Evolutionary conservation across 2,797 vertebrate genomes (phyloP), one percentile per base, ranked within the genome.

Genomic region (Gadopsis marmoratus): DNA sequence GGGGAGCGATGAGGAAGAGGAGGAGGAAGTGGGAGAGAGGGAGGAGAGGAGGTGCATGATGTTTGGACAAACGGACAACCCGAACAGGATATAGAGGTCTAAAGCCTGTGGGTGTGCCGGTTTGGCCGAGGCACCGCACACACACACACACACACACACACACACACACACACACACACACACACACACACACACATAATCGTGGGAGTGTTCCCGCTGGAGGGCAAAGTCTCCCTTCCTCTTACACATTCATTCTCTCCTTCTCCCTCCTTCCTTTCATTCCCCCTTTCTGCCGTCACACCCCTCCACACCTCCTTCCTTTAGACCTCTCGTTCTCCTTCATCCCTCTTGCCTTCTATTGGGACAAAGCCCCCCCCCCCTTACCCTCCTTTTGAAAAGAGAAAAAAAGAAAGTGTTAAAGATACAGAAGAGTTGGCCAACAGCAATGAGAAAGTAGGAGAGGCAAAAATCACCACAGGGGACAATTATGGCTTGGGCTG

Each of bases 31-130:
- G 29, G 17, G 69, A 0, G 33, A 13, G 63, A 4, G 19, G 56
- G 31, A 17, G 55, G 48, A n/a, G 47, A 9, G 50, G 59, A 23
- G 74, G 74, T 59, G 81, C 58, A 88, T 81, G 90, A 79, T 95
- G 92, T 94, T 95, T 94, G 94, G 93, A 95, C 93, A 94, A 94
- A 94, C 88, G 88, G 92, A 94, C 92, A 92, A 91, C 91, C 90
- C 78, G 91, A 92, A 93, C 94, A 95, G 95, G 94, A 96, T 95
- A 95, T 94, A 88, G 92, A 95, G 94, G 93, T 95, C 92, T 93
- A 82, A 91, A 91, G 94, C 92, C 93, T 89, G 92, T 95, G 94
- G 95, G 94, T 95, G 94, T 95, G 94, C 95, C 93, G 77, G 88
- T 86, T 93, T 95, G 91, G 95, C 91, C 60, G 78, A 90, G 84